These are phyloP conservation scores for Campylomormyrus tamandua DNA, from an alignment of 2,113 vertebrate genomes.

Conservation along the genomic window DNA sequence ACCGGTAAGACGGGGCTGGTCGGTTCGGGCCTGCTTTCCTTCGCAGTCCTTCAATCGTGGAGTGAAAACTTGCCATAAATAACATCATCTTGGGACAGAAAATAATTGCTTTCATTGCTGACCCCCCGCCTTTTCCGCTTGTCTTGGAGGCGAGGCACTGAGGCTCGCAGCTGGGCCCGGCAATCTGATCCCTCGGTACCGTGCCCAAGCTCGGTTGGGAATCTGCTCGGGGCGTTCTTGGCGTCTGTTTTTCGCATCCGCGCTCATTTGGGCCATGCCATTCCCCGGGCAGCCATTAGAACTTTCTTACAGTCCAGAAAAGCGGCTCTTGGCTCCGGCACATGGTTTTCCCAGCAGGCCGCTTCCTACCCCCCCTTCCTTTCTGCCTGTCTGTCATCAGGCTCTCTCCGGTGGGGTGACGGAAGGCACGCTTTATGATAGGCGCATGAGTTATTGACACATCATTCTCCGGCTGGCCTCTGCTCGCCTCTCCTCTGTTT, in stretches of 20 bases:
- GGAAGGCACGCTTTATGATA: background rate
- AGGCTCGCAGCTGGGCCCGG: background rate
- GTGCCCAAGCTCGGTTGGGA: background rate
- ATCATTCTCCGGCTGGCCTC: background rate
- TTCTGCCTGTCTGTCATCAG: background rate
- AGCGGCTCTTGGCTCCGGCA: background rate
- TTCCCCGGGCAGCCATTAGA: background rate
- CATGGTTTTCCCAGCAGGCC: background rate
- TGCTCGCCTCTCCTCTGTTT: background rate
- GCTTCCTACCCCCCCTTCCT: background rate
- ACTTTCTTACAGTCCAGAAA: background rate
- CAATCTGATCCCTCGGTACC: constrained; percentile 22
- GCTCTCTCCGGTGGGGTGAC: background rate
- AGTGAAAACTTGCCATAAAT: constrained; percentile 6
- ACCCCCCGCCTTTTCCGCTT: constrained; percentile 2
- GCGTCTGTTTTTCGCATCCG: background rate
- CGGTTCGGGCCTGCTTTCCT: background rate
- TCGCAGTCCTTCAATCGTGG: background rate
- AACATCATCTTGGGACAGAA: constrained; percentile 1
- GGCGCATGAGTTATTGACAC: background rate
- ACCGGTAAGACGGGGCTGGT: background rate
- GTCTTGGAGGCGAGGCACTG: constrained; percentile 26
- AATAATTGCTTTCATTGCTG: background rate
- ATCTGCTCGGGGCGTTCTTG: background rate
- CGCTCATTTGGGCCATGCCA: background rate